Base-by-base conservation (phyloP, 2,888 invertebrate species). In the Cryptocheilus praepositus region DNA sequence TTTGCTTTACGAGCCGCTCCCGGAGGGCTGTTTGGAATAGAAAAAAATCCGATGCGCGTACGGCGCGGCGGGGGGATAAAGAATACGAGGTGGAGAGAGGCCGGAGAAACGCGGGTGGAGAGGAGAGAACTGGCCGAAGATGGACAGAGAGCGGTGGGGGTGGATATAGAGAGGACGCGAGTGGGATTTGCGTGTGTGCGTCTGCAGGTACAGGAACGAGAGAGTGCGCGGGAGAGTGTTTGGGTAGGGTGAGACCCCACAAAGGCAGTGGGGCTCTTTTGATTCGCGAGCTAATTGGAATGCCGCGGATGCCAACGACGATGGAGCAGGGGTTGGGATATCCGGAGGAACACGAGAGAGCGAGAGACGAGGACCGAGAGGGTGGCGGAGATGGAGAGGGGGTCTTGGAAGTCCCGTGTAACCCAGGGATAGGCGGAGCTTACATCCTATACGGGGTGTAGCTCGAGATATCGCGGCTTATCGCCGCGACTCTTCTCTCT, bases 271-370 rank as follows among this genome's bases (percentile, higher is more conserved):
- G 82, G 86, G 87, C 87, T 87, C 87, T 87, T 87, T 87, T 87
- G 87, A 87, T 87, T 87, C 87, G 87, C 87, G 85, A 86, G 87
- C 87, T 87, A 87, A 87, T 87, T 87, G 87, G 87, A 87, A 87
- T 87, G 87, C 87, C 87, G 83, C 83, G 86, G 86, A 87, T 87
- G 87, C 87, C 87, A 85, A 85, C 86, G 86, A 82, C 85, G 85
- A 83, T 83, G 83, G 81, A 83, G 84, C 82, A 80, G 73, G 83
- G 81, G 81, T 74, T 79, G 81, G 77, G 77, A 73, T 79, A 77
- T 66, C 71, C 74, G 22, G 16, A 25, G 52, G 8, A 28, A 22
- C 15, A 46, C 21, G 8, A 57, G 57, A 67, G 59, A 53, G 55
- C 8, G 16, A 16, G 4, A 16, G 36, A 36, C 7, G 36, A 64